Evolutionary conservation across 2,888 invertebrate species (phyloP).

Genomic region (Diaperis boleti): DNA sequence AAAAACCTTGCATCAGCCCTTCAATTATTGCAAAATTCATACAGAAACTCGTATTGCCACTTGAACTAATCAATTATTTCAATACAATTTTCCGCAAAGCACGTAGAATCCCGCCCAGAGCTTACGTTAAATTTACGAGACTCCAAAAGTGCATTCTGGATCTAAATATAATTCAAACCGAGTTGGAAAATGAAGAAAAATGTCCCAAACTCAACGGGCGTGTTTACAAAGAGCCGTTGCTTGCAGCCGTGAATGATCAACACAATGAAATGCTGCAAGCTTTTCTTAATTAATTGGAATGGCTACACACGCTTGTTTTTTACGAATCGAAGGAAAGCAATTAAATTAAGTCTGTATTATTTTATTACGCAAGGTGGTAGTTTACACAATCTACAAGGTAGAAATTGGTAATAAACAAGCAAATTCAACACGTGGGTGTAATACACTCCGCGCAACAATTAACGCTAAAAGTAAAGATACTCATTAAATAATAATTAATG

Average conservation of each 20-base stretch:
- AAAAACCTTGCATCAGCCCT: too few relatives aligned
- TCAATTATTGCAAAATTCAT: too few relatives aligned
- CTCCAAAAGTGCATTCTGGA: slow-evolving; percentile 1
- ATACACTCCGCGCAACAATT: too few relatives aligned
- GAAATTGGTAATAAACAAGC: too few relatives aligned
- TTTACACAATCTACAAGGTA: too few relatives aligned
- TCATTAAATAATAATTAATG: too few relatives aligned
- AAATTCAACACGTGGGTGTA: too few relatives aligned
- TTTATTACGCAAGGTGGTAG: too few relatives aligned
- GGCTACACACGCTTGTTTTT: neutral
- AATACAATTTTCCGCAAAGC: neutral
- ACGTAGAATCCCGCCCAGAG: neutral
- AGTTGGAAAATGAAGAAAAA: neutral
- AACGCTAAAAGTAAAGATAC: too few relatives aligned
- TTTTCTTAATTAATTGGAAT: neutral
- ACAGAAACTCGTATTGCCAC: neutral
- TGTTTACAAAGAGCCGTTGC: slow-evolving; percentile 6
- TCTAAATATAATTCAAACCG: neutral
- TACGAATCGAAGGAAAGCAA: too few relatives aligned
- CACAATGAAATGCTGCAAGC: neutral
- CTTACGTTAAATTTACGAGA: slow-evolving; percentile 1
- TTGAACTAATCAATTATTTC: neutral
- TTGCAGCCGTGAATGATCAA: neutral
- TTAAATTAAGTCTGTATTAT: neutral
- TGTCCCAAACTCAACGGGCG: neutral